Evolutionary conservation across 2,888 invertebrate species (phyloP).

Genomic region (Pseudolycoriella hygida): DNA sequence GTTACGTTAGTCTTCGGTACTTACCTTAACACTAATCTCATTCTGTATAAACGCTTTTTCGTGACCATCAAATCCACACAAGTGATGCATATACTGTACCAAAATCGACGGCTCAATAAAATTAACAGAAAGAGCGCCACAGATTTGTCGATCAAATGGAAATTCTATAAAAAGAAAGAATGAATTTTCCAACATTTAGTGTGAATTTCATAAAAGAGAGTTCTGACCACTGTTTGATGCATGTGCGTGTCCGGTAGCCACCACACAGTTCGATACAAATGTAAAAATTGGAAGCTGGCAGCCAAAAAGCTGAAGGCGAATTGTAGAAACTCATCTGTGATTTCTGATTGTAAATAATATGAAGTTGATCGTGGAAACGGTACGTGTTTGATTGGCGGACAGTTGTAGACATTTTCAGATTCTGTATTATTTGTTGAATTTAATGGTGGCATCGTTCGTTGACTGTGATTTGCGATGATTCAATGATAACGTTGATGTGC

Average conservation of each 20-base stretch:
- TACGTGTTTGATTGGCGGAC: conserved; percentile 54
- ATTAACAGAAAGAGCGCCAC: conserved; percentile 69
- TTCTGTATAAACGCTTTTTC: conserved; percentile 18
- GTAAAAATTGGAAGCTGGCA: conserved; percentile 77
- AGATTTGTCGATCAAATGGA: conserved; percentile 82
- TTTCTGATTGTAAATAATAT: conserved; percentile 44
- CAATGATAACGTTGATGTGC: no score
- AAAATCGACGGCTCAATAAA: conserved; percentile 59
- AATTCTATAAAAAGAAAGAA: conserved; percentile 51
- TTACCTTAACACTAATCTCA: not conserved
- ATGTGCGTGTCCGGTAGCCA: conserved; percentile 90
- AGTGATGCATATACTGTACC: conserved; percentile 42
- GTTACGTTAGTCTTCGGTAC: conserved; percentile 17
- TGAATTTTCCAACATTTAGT: not conserved
- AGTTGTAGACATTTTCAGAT: conserved; percentile 25
- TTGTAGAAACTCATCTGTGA: conserved; percentile 73
- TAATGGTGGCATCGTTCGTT: no score
- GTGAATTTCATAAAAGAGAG: conserved; percentile 3
- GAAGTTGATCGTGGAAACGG: conserved; percentile 62
- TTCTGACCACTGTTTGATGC: conserved; percentile 66
- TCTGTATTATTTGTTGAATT: conserved; percentile 10
- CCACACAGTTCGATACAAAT: conserved; percentile 91
- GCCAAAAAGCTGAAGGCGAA: conserved; percentile 63
- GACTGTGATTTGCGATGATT: no score
- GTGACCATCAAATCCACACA: conserved; percentile 29